phyloP scores from a whole-genome alignment of 2,113 vertebrate species.

The Sialia sialis region DNA sequence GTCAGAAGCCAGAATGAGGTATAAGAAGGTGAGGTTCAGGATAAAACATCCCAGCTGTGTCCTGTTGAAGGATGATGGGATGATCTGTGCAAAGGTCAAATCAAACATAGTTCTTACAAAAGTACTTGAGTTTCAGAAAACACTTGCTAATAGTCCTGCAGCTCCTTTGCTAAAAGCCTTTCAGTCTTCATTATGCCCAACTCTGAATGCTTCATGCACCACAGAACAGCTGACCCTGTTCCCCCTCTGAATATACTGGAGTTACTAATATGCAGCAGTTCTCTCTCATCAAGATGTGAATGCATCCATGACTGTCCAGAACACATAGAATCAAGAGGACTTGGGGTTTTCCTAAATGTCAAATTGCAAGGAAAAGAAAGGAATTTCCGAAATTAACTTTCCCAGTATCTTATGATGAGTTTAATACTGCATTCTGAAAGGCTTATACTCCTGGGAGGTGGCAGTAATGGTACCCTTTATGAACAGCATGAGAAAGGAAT shows the following conservation, averaged over 20 bases:
- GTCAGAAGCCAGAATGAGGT: not conserved
- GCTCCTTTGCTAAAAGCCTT: not conserved
- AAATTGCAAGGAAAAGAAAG: not conserved
- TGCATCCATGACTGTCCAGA: not conserved
- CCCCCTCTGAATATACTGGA: not conserved
- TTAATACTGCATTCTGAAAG: conserved; percentile 58
- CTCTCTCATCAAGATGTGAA: not conserved
- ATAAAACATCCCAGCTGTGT: not conserved
- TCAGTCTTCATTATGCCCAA: not conserved
- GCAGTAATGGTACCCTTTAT: conserved; percentile 53
- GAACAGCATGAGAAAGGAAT: conserved; percentile 62
- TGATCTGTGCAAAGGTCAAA: not conserved
- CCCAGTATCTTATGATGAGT: conserved; percentile 62
- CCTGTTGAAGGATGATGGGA: not conserved
- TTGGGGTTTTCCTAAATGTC: not conserved
- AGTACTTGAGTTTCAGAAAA: not conserved
- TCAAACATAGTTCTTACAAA: not conserved
- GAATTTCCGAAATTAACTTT: conserved; percentile 22
- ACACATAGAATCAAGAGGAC: not conserved
- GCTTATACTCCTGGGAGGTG: conserved; percentile 60
- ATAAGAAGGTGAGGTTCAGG: not conserved
- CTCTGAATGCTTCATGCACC: not conserved
- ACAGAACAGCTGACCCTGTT: not conserved
- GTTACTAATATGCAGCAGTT: not conserved
- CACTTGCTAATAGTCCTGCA: not conserved